Percentiles rank a stretch among this genome's conserved stretches.
Conservation (phyloP, 1,140 invertebrate species). For the Drosophila sulfurigaster region DNA sequence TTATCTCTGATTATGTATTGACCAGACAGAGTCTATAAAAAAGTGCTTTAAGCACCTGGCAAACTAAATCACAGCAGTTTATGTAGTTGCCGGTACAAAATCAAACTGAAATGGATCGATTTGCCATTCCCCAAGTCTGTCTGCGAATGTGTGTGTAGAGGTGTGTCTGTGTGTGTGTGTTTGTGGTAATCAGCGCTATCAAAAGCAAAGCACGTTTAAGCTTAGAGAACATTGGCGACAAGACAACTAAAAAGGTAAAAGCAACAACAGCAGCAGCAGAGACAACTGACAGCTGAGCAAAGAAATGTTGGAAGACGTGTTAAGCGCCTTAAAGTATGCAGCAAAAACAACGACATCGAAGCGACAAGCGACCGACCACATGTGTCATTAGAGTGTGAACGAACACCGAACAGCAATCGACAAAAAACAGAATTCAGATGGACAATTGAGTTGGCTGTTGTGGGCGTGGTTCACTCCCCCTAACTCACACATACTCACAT, state of each 20-base stretch:
- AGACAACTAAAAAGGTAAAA: constrained; percentile 18
- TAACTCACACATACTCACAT: background rate
- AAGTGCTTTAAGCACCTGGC: constrained; percentile 1
- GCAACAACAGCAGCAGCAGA: background rate
- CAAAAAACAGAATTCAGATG: constrained; percentile 34
- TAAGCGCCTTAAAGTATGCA: constrained; percentile 66
- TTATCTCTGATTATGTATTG: background rate
- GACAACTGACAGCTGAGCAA: constrained; percentile 23
- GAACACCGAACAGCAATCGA: constrained; percentile 7
- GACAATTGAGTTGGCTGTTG: constrained; percentile 25
- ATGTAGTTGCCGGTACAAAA: constrained; percentile 21
- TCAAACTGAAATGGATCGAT: constrained; percentile 40
- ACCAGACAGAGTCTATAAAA: constrained; percentile 12
- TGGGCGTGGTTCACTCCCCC: constrained; percentile 25
- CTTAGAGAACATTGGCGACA: constrained; percentile 33
- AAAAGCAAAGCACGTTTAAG: constrained; percentile 62
- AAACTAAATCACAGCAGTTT: constrained; percentile 19
- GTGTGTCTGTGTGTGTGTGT: constrained; percentile 8
- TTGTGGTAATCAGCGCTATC: constrained; percentile 58
- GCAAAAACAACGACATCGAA: constrained; percentile 12
- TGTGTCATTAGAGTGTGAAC: constrained; percentile 45
- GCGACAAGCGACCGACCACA: constrained; percentile 35
- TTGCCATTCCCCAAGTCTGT: constrained; percentile 5
- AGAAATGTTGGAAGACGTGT: constrained; percentile 54
- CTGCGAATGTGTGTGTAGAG: constrained; percentile 1